These are phyloP conservation scores for Nomada hirtipes DNA, from an alignment of 2,888 invertebrate species.

Conservation along the genomic window DNA sequence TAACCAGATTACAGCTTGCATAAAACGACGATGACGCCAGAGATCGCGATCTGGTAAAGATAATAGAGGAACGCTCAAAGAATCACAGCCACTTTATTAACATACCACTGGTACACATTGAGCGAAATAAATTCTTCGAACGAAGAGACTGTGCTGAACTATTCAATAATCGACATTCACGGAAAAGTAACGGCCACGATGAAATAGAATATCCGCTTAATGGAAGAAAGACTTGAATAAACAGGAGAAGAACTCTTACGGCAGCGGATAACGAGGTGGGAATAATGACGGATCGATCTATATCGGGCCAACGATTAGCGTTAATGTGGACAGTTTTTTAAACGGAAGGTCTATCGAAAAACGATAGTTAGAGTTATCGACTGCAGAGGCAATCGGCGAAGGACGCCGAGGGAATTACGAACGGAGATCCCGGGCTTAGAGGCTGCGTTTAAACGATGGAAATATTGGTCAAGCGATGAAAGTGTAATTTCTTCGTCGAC, in stretches of 20 bases:
- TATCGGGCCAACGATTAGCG: conserved; percentile 14
- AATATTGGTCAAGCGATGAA: conserved; percentile 12
- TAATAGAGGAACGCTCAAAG: neutral
- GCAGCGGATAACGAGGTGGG: neutral
- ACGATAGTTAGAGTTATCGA: conserved; percentile 35
- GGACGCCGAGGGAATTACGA: neutral
- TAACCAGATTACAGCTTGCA: conserved; percentile 24
- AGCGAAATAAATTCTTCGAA: too few relatives aligned
- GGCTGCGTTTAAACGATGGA: conserved; percentile 16
- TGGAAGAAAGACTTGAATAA: neutral
- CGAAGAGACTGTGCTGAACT: neutral
- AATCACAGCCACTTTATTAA: neutral
- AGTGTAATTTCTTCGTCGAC: neutral
- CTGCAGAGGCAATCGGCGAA: conserved; percentile 3
- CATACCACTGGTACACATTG: too few relatives aligned
- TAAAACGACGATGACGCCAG: conserved; percentile 33
- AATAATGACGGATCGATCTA: conserved; percentile 10
- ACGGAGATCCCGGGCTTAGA: neutral
- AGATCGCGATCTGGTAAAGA: conserved; percentile 1
- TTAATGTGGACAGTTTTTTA: conserved; percentile 30
- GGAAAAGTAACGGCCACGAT: neutral
- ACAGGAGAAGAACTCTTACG: neutral
- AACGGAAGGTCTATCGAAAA: conserved; percentile 30
- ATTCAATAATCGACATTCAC: neutral
- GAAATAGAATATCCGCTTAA: neutral